Percentiles rank a stretch among this genome's conserved stretches.
phyloP scores from a whole-genome alignment of 2,113 vertebrate genomes.

The Ailurus styani region DNA sequence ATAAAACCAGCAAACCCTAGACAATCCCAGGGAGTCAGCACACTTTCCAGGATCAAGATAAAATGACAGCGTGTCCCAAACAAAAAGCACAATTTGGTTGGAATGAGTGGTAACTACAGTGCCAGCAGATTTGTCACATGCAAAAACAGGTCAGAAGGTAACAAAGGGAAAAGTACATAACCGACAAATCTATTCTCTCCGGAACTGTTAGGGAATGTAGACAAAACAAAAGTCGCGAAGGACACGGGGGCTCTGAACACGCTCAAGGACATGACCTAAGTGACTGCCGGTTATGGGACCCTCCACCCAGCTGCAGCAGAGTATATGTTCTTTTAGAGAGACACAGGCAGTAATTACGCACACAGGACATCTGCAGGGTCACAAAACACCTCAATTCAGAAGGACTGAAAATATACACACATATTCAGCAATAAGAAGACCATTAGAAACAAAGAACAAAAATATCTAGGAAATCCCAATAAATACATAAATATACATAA shows the following conservation, averaged over 20 bases:
- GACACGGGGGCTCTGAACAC: background rate
- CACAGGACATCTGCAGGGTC: background rate
- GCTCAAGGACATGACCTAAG: too few species aligned
- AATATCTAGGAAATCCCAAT: background rate
- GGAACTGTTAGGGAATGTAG: too few species aligned
- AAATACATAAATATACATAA: background rate
- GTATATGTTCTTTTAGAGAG: background rate
- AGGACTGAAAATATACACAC: background rate
- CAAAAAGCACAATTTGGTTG: background rate
- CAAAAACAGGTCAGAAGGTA: background rate
- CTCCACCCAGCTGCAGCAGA: background rate
- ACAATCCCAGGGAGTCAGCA: too few species aligned
- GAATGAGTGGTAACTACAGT: background rate
- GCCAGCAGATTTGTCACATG: background rate
- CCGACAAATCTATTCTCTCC: background rate
- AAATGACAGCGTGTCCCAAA: background rate
- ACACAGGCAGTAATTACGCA: background rate
- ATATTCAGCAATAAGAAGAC: background rate
- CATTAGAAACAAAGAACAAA: background rate
- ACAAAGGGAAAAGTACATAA: background rate
- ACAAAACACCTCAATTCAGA: background rate
- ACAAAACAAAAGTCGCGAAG: background rate
- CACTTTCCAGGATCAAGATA: background rate
- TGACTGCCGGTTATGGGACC: background rate
- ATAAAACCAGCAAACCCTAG: background rate